Evolutionary conservation across 2,797 vertebrate species (phyloP).

Genomic region (Sciaenops ocellatus): DNA sequence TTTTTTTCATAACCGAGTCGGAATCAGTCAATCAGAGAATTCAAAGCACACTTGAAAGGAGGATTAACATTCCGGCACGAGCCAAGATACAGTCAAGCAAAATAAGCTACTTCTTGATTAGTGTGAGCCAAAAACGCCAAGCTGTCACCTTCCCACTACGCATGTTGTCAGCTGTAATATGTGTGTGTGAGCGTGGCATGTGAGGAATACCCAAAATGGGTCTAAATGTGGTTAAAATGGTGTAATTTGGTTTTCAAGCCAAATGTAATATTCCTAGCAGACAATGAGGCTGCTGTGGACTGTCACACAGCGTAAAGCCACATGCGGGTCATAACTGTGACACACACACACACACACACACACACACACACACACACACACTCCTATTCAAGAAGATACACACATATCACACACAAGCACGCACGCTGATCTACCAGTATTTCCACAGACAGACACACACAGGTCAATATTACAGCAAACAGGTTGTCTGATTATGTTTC

Average conservation of each 20-base stretch:
- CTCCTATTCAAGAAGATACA: constrained; percentile 20
- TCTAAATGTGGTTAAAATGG: constrained; percentile 67
- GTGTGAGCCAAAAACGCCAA: constrained; percentile 56
- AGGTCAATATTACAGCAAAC: constrained; percentile 66
- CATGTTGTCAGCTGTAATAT: constrained; percentile 55
- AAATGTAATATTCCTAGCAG: constrained; percentile 74
- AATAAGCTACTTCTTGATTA: constrained; percentile 45
- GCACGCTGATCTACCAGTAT: constrained; percentile 21
- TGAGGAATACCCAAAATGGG: constrained; percentile 53
- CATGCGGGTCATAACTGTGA: constrained; percentile 56
- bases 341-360: constrained; percentile 16
- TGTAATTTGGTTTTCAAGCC: constrained; percentile 74
- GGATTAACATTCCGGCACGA: constrained; percentile 49
- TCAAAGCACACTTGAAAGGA: constrained; percentile 46
- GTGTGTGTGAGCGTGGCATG: constrained; percentile 32
- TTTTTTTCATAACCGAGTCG: constrained; percentile 15
- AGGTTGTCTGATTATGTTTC: constrained; percentile 73
- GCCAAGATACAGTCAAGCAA: constrained; percentile 47
- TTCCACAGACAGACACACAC: constrained; percentile 56
- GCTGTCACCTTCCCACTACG: constrained; percentile 60
- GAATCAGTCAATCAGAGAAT: constrained; percentile 48
- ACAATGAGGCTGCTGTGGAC: constrained; percentile 80
- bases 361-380: not conserved
- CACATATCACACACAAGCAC: constrained; percentile 1
- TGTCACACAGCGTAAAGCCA: constrained; percentile 75